These are phyloP conservation scores for Dioctria rufipes DNA, from an alignment of 2,888 invertebrate species.

Conservation along the genomic window DNA sequence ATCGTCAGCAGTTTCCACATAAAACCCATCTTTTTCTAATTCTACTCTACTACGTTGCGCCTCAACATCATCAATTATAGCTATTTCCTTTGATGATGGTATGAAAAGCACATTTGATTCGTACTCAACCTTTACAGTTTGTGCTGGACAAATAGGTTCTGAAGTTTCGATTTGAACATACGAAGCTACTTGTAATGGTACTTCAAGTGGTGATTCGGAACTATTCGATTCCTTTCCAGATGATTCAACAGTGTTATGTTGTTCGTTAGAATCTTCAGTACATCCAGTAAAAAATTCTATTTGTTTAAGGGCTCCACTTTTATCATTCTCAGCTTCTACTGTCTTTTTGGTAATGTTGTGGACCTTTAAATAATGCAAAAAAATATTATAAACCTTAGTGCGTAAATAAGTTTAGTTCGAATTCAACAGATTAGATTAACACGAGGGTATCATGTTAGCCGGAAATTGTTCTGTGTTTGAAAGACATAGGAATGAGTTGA, in stretches of 20 bases:
- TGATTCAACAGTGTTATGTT: not conserved
- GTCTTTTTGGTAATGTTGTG: too few species aligned
- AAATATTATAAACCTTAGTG: too few species aligned
- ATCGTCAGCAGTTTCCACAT: not conserved
- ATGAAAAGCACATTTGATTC: conserved; percentile 62
- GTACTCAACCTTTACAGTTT: conserved; percentile 58
- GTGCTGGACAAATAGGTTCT: conserved; percentile 58
- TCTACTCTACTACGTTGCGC: not conserved
- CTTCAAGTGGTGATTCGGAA: conserved; percentile 1
- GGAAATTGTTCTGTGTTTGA: too few species aligned
- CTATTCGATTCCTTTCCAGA: not conserved
- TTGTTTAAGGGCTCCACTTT: not conserved
- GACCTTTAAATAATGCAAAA: too few species aligned
- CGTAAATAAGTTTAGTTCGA: too few species aligned
- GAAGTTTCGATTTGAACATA: conserved; percentile 68
- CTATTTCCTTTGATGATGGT: conserved; percentile 60
- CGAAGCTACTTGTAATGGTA: conserved; percentile 62
- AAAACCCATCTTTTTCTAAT: conserved; percentile 58
- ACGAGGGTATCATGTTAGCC: too few species aligned
- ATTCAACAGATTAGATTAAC: too few species aligned
- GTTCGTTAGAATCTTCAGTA: not conserved
- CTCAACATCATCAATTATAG: conserved; percentile 40
- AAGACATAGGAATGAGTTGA: too few species aligned
- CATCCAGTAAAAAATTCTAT: conserved; percentile 26
- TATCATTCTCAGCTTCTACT: too few species aligned